A percentile compares a stretch with the other conserved stretches of the same genome.
phyloP scores from a whole-genome alignment of 2,797 vertebrate species.

The Sarcophilus harrisii region DNA sequence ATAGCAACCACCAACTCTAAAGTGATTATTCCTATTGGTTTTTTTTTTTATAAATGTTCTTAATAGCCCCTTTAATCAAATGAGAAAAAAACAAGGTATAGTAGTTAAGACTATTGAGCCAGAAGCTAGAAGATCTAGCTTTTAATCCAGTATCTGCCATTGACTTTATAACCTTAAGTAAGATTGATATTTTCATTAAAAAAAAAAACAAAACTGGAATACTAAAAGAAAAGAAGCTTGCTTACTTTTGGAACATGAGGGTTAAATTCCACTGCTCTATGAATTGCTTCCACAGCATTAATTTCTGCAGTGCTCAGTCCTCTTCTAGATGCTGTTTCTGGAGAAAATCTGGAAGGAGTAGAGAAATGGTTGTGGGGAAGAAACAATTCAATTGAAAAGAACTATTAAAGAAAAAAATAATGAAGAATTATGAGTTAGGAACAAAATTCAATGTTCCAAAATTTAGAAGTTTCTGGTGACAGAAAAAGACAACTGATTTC shows the following conservation, averaged over 20 bases:
- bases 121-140: constrained; percentile 40
- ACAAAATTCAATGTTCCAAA: constrained; percentile 37
- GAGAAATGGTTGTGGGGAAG: too few relatives aligned
- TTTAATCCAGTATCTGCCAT: constrained; percentile 44
- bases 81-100: constrained; percentile 43
- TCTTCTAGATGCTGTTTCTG: constrained; percentile 96
- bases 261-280: constrained; percentile 99
- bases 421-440: constrained; percentile 54
- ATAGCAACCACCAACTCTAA: constrained; percentile 40
- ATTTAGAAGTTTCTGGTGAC: constrained; percentile 50
- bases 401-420: constrained; percentile 37
- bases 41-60: constrained; percentile 53
- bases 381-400: constrained; percentile 66
- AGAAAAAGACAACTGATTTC: constrained; percentile 62
- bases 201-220: neutral
- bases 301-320: constrained; percentile 99
- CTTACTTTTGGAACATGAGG: constrained; percentile 99
- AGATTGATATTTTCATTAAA: constrained; percentile 59
- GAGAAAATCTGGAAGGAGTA: constrained; percentile 92
- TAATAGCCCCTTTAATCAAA: constrained; percentile 39
- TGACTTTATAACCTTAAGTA: constrained; percentile 61
- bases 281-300: constrained; percentile 99
- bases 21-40: constrained; percentile 35
- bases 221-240: neutral
- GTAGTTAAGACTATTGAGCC: constrained; percentile 39